Base-by-base conservation (phyloP, 2,113 vertebrate species). In the Neolamprologus kungweensis region DNA sequence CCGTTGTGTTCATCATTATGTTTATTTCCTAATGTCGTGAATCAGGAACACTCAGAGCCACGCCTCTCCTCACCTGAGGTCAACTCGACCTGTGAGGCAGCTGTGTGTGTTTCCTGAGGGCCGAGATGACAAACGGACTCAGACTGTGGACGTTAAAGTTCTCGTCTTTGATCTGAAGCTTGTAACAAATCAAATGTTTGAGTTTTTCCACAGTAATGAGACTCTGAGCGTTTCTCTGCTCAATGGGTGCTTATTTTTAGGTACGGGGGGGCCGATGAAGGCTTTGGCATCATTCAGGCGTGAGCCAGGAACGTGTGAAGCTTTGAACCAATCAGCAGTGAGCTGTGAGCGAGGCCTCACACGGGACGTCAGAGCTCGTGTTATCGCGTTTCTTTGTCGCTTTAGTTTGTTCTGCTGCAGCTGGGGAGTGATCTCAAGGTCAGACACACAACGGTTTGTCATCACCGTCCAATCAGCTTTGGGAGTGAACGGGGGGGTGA, bases 401-500 rank as follows among this genome's bases (percentile, higher is more conserved):
- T 87, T 58, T 37, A 87, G 57, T 53, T 81, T 40, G 80, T 60
- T 57, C 81, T 35, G 73, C 80, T 87, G 55, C 73, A 11, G 8
- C 63, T 28, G 80, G 87, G 80, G 81, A 87, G 50, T 2, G 10
- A 54, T 58, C 55, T 89, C 7, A 75, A 10, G 57, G 81, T 75
- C 84, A 1, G 33, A 79, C 50, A 47, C 87, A 87, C 78, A 40
- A 19, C 80, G n/a, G 82, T 88, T 92, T 89, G 90, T 91, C 87
- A 83, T 85, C 84, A 3, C 50, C 14, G 17, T 47, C 47, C 54
- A 33, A 47, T 26, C 65, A 8, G 54, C 86, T 58, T 81, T 87
- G 89, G 89, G 88, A 93, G 84, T 91, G 88, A 90, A 68, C 2
- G 31, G 83, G 81, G 23, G 31, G 86, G 84, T 83, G 88, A 91